Evolutionary conservation across 2,888 invertebrate species (phyloP).

Genomic region (Diplazon laetatorius): DNA sequence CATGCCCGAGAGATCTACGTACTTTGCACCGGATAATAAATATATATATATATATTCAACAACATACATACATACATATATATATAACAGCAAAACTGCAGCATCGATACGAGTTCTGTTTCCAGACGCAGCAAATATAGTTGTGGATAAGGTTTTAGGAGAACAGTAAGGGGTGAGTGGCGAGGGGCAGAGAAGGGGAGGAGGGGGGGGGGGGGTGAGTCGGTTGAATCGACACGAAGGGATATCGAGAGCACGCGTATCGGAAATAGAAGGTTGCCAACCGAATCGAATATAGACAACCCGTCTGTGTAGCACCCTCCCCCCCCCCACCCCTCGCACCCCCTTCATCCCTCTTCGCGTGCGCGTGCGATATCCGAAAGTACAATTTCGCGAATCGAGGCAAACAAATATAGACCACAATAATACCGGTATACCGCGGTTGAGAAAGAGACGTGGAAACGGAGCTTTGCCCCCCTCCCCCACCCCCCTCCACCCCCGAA

Average conservation of each 20-base stretch:
- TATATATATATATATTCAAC: no score
- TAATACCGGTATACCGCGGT: conserved; percentile 52
- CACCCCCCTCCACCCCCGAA: conserved; percentile 22
- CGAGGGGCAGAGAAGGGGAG: background rate
- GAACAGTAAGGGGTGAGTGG: no score
- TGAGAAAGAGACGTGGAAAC: background rate
- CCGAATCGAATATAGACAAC: conserved; percentile 50
- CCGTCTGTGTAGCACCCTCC: conserved; percentile 25
- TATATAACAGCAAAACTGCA: conserved; percentile 12
- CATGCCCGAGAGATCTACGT: conserved; percentile 27
- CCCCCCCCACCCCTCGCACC: conserved; percentile 12
- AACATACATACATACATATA: no score
- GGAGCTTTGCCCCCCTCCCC: no score
- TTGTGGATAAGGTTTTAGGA: background rate
- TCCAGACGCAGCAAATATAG: conserved; percentile 33
- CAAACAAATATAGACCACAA: conserved; percentile 67
- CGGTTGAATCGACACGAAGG: conserved; percentile 43
- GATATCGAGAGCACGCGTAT: conserved; percentile 65
- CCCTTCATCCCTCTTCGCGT: conserved; percentile 17
- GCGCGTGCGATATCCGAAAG: conserved; percentile 58
- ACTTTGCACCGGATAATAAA: conserved; percentile 8
- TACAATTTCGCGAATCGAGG: conserved; percentile 64
- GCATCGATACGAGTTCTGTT: conserved; percentile 4
- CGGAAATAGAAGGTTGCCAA: conserved; percentile 62
- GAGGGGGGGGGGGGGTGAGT: background rate